Evolutionary conservation across 2,797 vertebrate species (phyloP), one percentile per base, ranked within the genome.

Genomic region (Falco columbarius): DNA sequence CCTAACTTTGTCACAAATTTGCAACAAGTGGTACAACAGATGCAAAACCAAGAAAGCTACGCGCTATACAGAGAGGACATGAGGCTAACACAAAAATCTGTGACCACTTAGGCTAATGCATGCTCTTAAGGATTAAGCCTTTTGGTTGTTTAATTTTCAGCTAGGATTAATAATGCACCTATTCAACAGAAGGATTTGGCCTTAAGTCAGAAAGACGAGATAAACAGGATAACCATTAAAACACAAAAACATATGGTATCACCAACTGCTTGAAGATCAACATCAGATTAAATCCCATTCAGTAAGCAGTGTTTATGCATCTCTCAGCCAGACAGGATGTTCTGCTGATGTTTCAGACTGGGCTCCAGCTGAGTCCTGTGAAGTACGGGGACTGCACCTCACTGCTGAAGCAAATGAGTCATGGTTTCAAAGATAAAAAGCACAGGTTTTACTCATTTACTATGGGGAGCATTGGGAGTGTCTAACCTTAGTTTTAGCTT

Each of bases 221-320:
- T 96, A 96, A 97, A 97, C 96, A 97, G 94, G 95, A 97, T 95
- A 93, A 90, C 77, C 49, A 92, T 95, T 91, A 91, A 95, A 81
- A 81, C 81, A 72, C 81, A 86, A 92, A 94, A 93, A 27, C 75
- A 29, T 72, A 87, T 4, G 79, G 68, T 86, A 85, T 95, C 18
- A 13, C 86, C 61, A 55, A 89, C 42, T 81, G 84, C 0, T 3
- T 81, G 84, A 91, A 92, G 94, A 96, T 93, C 89, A 92, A 88
- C 93, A 70, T 81, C 6, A 75, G 92, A 95, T 97, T 91, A 92
- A 81, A 44, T 58, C 68, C 79, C 90, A 47, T 96, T 96, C 93
- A 92, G 92, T 93, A 49, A 85, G 68, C 72, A 66, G 86, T 95
- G 89, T 96, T 97, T 97, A 93, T 49, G 58, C 81, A 32, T 75